Evolutionary conservation across 2,113 vertebrate genomes (phyloP).

Genomic region (Pogonocichla stellata): DNA sequence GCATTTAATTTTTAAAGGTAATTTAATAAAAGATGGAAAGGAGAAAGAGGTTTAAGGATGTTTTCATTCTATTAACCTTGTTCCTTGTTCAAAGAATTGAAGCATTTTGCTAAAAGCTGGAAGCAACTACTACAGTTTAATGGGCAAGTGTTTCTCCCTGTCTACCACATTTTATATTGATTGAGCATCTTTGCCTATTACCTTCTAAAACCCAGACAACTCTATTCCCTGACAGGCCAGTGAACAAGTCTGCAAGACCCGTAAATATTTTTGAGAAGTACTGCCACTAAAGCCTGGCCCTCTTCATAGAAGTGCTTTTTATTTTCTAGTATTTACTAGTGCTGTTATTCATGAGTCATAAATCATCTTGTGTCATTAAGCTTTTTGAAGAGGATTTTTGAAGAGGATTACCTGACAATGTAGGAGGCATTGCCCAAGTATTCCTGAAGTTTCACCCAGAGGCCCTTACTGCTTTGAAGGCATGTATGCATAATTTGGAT

Average conservation of each 20-base stretch:
- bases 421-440: neutral
- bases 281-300: neutral
- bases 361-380: neutral
- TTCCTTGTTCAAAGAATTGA: neutral
- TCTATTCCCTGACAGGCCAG: neutral
- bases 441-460: neutral
- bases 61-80: neutral
- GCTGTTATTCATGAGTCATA: neutral
- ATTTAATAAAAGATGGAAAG: neutral
- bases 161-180: neutral
- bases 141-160: neutral
- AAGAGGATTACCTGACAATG: neutral
- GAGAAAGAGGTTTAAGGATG: neutral
- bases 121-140: neutral
- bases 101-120: neutral
- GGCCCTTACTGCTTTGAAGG: neutral
- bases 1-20: neutral
- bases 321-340: neutral
- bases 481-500: neutral
- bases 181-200: neutral
- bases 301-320: neutral
- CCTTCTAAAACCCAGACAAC: neutral
- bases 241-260: neutral
- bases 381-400: neutral
- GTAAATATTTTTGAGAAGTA: neutral